Evolutionary conservation across 1,140 invertebrate species (phyloP), one percentile per base, ranked within the genome.

Genomic region (Apocrypta bakeri): DNA sequence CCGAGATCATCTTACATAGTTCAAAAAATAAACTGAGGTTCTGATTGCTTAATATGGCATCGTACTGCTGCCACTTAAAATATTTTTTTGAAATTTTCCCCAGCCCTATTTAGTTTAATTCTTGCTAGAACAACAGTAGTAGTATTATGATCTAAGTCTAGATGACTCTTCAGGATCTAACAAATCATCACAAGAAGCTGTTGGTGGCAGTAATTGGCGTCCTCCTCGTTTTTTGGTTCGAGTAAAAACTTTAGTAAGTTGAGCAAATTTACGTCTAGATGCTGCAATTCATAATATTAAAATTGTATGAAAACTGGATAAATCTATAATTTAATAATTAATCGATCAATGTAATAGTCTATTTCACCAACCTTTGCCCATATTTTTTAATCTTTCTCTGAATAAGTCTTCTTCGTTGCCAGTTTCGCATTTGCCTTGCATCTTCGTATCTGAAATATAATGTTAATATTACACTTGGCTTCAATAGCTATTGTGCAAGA

Each of bases 321-420:
- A n/a, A n/a, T n/a, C n/a, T n/a, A n/a, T n/a, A n/a, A n/a, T n/a
- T n/a, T n/a, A n/a, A n/a, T n/a, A n/a, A n/a, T 72, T 29, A 78
- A 8, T 29, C 1, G 48, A 48, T 11, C 17, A 73, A 25, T 2
- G 1, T 73, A 3, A 4, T 48, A 24, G 17, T 66, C 1, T 31
- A 25, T 21, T 85, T 64, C 79, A 14, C 31, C 82, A 85, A 96
- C 95, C 91, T 94, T 97, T 97, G 29, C 97, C 96, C 97, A 97
- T 98, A 90, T 97, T 96, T 91, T 95, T 95, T 29, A 98, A 91
- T 88, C 96, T 94, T 91, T 97, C 96, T 89, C 95, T 95, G 86
- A 97, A 97, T 24, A 95, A 94, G 64, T 96, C 96, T 91, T 97
- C 96, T 81, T 94, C 94, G 3, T 82, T 79, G 29, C 85, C 84